A percentile compares a stretch with the other conserved stretches of the same genome.
These are phyloP conservation scores for Sus scrofa DNA, from an alignment of 2,113 vertebrate species.

Conservation along the genomic window T2T-Sscrofa CM000816.6:110894001-110894500, in stretches of 20 bases:
- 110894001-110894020: background rate
- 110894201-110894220: background rate
- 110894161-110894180: background rate
- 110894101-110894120: background rate
- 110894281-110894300: background rate
- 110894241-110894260: conserved; percentile 13
- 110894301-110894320: background rate
- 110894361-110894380: conserved; percentile 24
- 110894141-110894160: background rate
- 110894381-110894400: conserved; percentile 4
- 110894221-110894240: conserved; percentile 37
- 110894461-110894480: background rate
- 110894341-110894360: no score
- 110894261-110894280: background rate
- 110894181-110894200: background rate
- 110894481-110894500: background rate
- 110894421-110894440: background rate
- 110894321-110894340: background rate
- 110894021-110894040: conserved; percentile 30
- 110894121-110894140: background rate
- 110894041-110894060: background rate
- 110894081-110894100: background rate
- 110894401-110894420: background rate
- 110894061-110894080: conserved; percentile 47
- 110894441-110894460: background rate